A percentile compares a stretch with the other conserved stretches of the same genome.
phyloP scores from a whole-genome alignment of 2,113 vertebrate species.

The Indri indri region DNA sequence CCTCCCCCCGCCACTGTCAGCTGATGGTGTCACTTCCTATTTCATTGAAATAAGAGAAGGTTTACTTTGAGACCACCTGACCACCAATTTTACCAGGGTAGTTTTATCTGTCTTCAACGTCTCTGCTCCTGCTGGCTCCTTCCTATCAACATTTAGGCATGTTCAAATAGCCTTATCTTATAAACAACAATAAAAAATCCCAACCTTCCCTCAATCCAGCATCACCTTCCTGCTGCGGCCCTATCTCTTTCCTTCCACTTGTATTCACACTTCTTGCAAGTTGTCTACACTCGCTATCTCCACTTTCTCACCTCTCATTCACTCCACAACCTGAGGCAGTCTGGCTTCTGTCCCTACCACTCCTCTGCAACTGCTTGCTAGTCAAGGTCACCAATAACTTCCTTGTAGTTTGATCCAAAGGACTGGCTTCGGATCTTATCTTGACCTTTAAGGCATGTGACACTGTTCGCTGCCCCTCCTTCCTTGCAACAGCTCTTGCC shows the following conservation, averaged over 20 bases:
- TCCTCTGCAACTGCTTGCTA: neutral
- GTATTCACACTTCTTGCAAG: constrained; percentile 44
- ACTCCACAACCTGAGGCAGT: neutral
- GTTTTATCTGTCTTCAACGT: constrained; percentile 41
- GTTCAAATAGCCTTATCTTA: constrained; percentile 66
- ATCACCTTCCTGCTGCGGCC: constrained; percentile 50
- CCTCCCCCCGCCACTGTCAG: neutral
- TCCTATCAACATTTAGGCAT: neutral
- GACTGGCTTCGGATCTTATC: constrained; percentile 66
- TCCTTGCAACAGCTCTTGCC: neutral
- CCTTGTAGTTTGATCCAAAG: constrained; percentile 36
- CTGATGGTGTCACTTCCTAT: neutral
- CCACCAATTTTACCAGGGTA: neutral
- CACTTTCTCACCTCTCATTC: constrained; percentile 54
- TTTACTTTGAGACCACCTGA: neutral
- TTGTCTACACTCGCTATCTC: constrained; percentile 45
- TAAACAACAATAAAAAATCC: constrained; percentile 46
- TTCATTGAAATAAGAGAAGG: neutral
- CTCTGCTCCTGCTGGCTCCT: neutral
- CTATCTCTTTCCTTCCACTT: constrained; percentile 27
- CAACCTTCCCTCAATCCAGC: neutral
- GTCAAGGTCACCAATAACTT: constrained; percentile 69
- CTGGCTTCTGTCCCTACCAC: constrained; percentile 67
- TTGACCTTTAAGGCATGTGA: constrained; percentile 54
- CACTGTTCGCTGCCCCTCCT: neutral